Evolutionary conservation across 2,797 vertebrate genomes (phyloP), one percentile per base, ranked within the genome.

Genomic region (Bucorvus abyssinicus): DNA sequence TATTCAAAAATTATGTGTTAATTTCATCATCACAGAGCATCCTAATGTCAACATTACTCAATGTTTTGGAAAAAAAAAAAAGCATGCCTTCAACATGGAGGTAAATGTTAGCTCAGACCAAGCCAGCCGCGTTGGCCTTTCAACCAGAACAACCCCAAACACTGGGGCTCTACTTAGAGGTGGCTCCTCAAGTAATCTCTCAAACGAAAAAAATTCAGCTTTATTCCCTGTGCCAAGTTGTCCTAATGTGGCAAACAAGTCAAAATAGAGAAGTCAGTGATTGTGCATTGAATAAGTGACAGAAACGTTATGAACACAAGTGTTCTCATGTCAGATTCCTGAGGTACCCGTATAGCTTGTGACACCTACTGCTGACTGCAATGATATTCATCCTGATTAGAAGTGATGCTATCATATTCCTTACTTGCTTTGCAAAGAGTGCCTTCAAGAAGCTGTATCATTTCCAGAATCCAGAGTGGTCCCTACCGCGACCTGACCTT

Each of bases 321-420:
- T 61, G 61, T 89, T 87, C 53, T 87, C 0, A 3, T 89, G 87
- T 91, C 91, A 93, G 89, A 94, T 91, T 42, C 69, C 77, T 91
- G 79, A 93, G 63, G 76, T 73, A 97, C 61, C 79, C 73, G 32
- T 73, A 93, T 32, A 92, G 91, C 82, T 93, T 95, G 79, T 94
- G 93, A 96, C 81, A 95, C 29, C 89, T 94, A 89, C 93, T 93
- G 84, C 93, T 96, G 88, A 87, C 75, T 93, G 90, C 82, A 71
- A 40, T 78, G 90, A 90, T 95, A 93, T 71, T 89, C 74, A 78
- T 23, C 61, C 75, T 92, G 88, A 88, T 91, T 88, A 90, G 86
- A 93, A 85, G 60, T 65, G 84, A 92, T 87, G 61, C 64, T 87
- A 78, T 90, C 53, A 34, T 63, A 80, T 74, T 89, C 81, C 45